These are phyloP conservation scores for Lasioglossum vierecki DNA, from an alignment of 2,888 invertebrate species.

Conservation along the genomic window DNA sequence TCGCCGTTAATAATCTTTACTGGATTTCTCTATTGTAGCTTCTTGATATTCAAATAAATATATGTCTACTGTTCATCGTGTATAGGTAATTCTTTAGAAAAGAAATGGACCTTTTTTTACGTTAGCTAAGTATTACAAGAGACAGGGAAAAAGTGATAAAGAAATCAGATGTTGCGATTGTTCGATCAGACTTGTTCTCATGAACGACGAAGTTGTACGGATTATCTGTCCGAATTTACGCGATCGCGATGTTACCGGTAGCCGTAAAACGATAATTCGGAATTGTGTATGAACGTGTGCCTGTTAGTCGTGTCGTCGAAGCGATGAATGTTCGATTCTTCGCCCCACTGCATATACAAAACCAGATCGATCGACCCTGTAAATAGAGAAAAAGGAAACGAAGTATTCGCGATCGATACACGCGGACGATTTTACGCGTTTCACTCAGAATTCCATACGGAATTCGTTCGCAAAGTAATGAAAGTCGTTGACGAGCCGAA, in stretches of 20 bases:
- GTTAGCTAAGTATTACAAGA: background rate
- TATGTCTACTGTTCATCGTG: constrained; percentile 64
- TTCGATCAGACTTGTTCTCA: background rate
- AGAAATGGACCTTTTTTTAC: constrained; percentile 34
- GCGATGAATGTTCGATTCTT: constrained; percentile 74
- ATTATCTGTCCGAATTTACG: background rate
- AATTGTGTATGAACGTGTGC: constrained; percentile 80
- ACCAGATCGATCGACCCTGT: constrained; percentile 80
- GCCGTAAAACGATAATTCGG: background rate
- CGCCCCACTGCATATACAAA: constrained; percentile 83
- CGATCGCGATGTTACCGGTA: background rate
- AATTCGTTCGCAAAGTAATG: background rate
- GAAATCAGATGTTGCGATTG: background rate
- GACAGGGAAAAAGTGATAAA: background rate
- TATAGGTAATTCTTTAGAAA: constrained; percentile 51
- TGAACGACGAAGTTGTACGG: background rate
- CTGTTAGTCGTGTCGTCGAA: constrained; percentile 74
- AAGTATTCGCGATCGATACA: constrained; percentile 11
- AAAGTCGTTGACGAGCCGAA: background rate
- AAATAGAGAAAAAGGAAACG: background rate
- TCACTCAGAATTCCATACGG: background rate
- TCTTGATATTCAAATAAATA: constrained; percentile 78
- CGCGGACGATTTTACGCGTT: background rate
- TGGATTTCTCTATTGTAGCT: constrained; percentile 75
- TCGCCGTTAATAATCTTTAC: constrained; percentile 27